phyloP scores from a whole-genome alignment of 2,113 vertebrate genomes.

The Gadus chalcogrammus region DNA sequence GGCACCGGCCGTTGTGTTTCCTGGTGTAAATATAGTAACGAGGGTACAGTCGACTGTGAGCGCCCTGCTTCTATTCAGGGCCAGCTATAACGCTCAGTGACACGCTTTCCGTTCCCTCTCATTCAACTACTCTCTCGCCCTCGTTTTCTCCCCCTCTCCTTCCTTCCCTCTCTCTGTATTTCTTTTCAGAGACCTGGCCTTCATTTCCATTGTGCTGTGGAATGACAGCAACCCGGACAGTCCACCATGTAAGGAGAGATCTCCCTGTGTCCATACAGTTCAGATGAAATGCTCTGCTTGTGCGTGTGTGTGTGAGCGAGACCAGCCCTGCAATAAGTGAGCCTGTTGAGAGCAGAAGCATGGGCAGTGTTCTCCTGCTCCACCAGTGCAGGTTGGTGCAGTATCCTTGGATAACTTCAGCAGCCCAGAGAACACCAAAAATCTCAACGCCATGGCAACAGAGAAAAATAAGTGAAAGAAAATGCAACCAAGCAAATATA shows the following conservation, averaged over 20 bases:
- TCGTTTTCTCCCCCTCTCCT: background rate
- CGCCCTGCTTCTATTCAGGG: background rate
- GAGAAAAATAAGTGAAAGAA: background rate
- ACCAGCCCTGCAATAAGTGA: slow-evolving; percentile 32
- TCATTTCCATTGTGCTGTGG: slow-evolving; percentile 50
- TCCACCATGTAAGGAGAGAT: slow-evolving; percentile 74
- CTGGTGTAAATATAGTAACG: no score
- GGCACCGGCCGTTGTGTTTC: no score
- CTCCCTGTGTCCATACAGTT: slow-evolving; percentile 60
- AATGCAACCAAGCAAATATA: background rate
- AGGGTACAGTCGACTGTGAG: background rate
- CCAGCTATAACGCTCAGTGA: background rate
- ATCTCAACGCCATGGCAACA: slow-evolving; percentile 12
- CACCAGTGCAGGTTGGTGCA: slow-evolving; percentile 24
- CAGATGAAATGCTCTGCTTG: background rate
- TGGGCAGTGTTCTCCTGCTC: no score
- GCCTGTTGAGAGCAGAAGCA: background rate
- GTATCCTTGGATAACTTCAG: slow-evolving; percentile 17
- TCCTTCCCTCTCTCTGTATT: slow-evolving; percentile 6
- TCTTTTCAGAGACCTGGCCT: slow-evolving; percentile 48
- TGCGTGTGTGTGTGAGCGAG: slow-evolving; percentile 16
- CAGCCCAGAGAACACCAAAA: background rate
- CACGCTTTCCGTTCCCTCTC: background rate
- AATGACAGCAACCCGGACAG: slow-evolving; percentile 53
- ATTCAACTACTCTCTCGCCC: slow-evolving; percentile 14